Conservation (phyloP, 2,888 invertebrate species). For the Netelia fuscicornis region DNA sequence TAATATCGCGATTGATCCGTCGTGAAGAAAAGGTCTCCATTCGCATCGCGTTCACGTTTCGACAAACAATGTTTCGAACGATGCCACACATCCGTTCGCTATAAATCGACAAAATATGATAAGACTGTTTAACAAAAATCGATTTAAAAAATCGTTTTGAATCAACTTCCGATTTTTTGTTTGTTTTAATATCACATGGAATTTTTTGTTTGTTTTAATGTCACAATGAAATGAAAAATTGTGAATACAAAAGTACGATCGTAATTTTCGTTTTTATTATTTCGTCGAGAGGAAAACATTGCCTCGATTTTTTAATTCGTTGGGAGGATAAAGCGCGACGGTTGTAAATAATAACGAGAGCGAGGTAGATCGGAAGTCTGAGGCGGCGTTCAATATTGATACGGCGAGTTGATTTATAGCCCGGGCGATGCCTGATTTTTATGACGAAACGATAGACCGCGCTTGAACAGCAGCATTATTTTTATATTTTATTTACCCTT, state of each 20-base stretch:
- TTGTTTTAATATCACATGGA: no score
- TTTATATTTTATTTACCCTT: conserved; percentile 58
- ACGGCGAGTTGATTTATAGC: conserved; percentile 60
- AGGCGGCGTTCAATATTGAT: conserved; percentile 63
- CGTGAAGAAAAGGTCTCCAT: not conserved
- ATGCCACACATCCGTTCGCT: no score
- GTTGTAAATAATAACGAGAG: conserved; percentile 61
- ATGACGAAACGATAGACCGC: conserved; percentile 6
- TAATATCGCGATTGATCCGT: not conserved
- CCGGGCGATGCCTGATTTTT: not conserved
- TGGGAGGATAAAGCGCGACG: conserved; percentile 25
- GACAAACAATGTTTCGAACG: no score
- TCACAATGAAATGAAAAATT: not conserved
- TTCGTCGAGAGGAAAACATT: conserved; percentile 15
- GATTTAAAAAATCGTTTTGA: no score
- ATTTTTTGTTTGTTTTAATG: no score
- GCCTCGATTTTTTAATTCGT: not conserved
- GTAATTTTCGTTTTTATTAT: not conserved
- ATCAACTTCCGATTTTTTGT: no score
- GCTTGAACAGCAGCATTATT: conserved; percentile 50
- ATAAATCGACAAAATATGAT: no score
- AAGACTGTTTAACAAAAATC: no score
- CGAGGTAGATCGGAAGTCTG: conserved; percentile 51
- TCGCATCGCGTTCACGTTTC: no score
- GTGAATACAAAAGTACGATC: not conserved